Percentiles rank a stretch among this genome's conserved stretches.
These are phyloP conservation scores for Acronicta leporina DNA, from an alignment of 2,888 invertebrate genomes.

Conservation along the genomic window DNA sequence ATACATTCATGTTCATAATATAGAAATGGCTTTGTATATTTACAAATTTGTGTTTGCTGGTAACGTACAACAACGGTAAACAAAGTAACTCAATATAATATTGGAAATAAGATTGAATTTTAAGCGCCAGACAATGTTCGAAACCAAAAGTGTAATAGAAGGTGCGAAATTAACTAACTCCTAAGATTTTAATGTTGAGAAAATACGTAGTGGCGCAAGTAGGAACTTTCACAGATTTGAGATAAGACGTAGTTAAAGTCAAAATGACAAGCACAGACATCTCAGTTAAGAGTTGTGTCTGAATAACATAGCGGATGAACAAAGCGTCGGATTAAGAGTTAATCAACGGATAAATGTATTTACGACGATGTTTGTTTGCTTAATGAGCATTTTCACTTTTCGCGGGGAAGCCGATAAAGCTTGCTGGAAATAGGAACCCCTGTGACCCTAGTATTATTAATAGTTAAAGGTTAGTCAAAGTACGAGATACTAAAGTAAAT, in stretches of 20 bases:
- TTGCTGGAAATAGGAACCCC: conserved; percentile 24
- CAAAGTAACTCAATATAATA: conserved; percentile 24
- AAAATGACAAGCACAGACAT: conserved; percentile 63
- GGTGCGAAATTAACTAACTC: conserved; percentile 62
- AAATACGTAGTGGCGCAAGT: conserved; percentile 58
- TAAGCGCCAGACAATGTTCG: conserved; percentile 43
- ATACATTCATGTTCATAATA: conserved; percentile 53
- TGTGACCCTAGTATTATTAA: conserved; percentile 35
- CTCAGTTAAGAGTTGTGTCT: conserved; percentile 52
- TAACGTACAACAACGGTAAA: conserved; percentile 16
- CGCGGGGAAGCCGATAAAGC: conserved; percentile 28
- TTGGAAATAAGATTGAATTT: conserved; percentile 46
- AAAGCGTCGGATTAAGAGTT: conserved; percentile 37
- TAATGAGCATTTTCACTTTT: conserved; percentile 52
- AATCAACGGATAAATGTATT: conserved; percentile 48
- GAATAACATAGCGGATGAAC: conserved; percentile 31
- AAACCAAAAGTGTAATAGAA: conserved; percentile 40
- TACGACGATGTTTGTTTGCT: conserved; percentile 31
- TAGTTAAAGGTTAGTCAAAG: conserved; percentile 42
- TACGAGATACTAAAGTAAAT: conserved; percentile 23
- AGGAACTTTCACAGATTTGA: conserved; percentile 69
- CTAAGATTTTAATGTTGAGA: conserved; percentile 63
- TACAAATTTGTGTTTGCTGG: conserved; percentile 32
- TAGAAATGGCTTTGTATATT: conserved; percentile 46
- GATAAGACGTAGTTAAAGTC: conserved; percentile 61